Evolutionary conservation across 2,113 vertebrate species (phyloP), one percentile per base, ranked within the genome.

Genomic region (Cercopithecus mona): DNA sequence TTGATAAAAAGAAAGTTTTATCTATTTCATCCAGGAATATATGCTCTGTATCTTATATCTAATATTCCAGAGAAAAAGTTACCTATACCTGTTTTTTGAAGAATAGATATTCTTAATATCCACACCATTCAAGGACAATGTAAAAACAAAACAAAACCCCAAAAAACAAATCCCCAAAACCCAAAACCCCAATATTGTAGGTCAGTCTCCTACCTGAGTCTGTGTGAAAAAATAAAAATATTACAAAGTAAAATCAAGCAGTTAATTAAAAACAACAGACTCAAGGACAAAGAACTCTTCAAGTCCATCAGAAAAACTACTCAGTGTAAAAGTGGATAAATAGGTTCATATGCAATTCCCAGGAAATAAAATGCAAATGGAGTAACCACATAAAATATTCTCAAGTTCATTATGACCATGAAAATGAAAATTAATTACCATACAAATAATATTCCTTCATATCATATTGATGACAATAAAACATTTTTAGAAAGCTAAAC

Each of bases 201-300:
- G 35, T 59, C 61, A 80, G 40, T 72, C 52, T 93, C 13, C 27
- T 86, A 38, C 10, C 73, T 16, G 32, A 88, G n/a, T 57, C 30
- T 38, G 32, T 2, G 2, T 32, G 48, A 84, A 75, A n/a, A 79
- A 94, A 30, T 68, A 27, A 85, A 79, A 86, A 48, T 61, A 72
- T n/a, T 61, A 73, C 23, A n/a, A 66, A 88, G 32, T 45, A 68
- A 52, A 76, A 76, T 76, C 38, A 88, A 81, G 14, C 27, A 81
- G 75, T 73, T 17, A 92, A 64, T 92, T 95, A 80, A 81, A 87
- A 59, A 40, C n/a, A 55, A 87, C 20, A 52, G 40, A 72, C 11
- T n/a, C 5, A 61, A 66, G 55, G 66, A 94, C 61, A 80, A 91
- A 95, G 79, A 95, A 57, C 57, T 40, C 35, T 86, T 95, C 18